phyloP scores from a whole-genome alignment of 2,888 invertebrate genomes.

The Brachynemurus nebulosus region DNA sequence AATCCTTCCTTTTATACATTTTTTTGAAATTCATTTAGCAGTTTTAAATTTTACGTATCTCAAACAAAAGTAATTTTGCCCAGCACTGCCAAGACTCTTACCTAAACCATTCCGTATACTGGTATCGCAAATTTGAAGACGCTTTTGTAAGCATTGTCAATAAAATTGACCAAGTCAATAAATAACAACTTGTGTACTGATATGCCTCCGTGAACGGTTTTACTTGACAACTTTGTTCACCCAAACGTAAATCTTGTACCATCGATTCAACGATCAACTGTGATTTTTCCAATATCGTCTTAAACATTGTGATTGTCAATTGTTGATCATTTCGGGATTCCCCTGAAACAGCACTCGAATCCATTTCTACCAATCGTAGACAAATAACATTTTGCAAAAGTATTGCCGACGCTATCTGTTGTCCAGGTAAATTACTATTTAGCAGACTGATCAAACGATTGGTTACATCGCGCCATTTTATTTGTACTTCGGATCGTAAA shows the following conservation, averaged over 20 bases:
- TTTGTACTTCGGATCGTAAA: neutral
- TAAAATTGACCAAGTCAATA: constrained; percentile 57
- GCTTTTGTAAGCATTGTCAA: constrained; percentile 50
- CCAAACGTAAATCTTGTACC: constrained; percentile 40
- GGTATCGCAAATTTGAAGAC: constrained; percentile 52
- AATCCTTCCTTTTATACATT: no score
- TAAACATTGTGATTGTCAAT: constrained; percentile 20
- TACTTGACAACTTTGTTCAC: constrained; percentile 42
- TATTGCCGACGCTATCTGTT: neutral
- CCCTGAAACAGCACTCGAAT: neutral
- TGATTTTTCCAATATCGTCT: constrained; percentile 23
- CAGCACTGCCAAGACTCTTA: constrained; percentile 21
- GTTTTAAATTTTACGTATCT: no score
- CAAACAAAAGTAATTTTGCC: neutral
- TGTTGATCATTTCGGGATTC: constrained; percentile 1
- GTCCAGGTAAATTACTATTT: neutral
- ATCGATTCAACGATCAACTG: constrained; percentile 38
- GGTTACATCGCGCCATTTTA: neutral
- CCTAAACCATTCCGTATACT: constrained; percentile 56
- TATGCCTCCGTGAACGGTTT: constrained; percentile 43
- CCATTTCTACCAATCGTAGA: neutral
- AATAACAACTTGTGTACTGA: constrained; percentile 48
- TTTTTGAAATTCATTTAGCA: no score
- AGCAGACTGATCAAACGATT: neutral
- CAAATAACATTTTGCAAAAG: neutral